These are phyloP conservation scores for Melanotaenia duboulayi DNA, from an alignment of 2,113 vertebrate genomes.

Conservation along the genomic window DNA sequence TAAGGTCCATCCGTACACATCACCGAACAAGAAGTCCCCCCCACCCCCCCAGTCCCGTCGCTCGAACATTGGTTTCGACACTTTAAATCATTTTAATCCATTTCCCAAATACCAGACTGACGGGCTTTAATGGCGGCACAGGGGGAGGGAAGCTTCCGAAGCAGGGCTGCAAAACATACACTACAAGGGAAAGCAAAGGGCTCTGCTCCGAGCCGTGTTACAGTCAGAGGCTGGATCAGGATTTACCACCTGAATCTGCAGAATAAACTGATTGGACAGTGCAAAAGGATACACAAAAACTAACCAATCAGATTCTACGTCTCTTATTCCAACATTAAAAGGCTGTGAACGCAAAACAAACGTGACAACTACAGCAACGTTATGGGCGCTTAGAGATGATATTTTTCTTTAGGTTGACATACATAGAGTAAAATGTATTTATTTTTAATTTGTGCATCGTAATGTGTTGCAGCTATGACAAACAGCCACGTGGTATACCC, in stretches of 20 bases:
- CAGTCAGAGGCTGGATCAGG: constrained; percentile 75
- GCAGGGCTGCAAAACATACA: constrained; percentile 60
- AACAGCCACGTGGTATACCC: constrained; percentile 65
- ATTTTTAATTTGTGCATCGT: constrained; percentile 12
- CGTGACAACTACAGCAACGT: constrained; percentile 33
- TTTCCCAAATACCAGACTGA: constrained; percentile 60
- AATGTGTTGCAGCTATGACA: constrained; percentile 44
- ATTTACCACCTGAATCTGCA: constrained; percentile 81
- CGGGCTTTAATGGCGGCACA: constrained; percentile 80
- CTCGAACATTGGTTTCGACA: constrained; percentile 30
- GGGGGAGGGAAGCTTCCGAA: constrained; percentile 67
- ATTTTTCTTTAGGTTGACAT: constrained; percentile 2
- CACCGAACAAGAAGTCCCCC: constrained; percentile 40
- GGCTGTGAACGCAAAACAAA: constrained; percentile 56
- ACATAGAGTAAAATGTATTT: neutral
- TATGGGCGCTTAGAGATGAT: neutral
- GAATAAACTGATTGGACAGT: constrained; percentile 73
- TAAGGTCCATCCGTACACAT: constrained; percentile 70
- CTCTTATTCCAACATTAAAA: constrained; percentile 76
- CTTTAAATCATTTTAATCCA: constrained; percentile 72
- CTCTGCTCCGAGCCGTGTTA: constrained; percentile 66
- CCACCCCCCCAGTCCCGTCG: constrained; percentile 50
- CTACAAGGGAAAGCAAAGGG: constrained; percentile 47
- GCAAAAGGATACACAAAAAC: constrained; percentile 49
- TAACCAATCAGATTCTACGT: constrained; percentile 74